These are phyloP conservation scores for Leucoptera coffeella DNA, from an alignment of 2,888 invertebrate genomes.

Conservation along the genomic window DNA sequence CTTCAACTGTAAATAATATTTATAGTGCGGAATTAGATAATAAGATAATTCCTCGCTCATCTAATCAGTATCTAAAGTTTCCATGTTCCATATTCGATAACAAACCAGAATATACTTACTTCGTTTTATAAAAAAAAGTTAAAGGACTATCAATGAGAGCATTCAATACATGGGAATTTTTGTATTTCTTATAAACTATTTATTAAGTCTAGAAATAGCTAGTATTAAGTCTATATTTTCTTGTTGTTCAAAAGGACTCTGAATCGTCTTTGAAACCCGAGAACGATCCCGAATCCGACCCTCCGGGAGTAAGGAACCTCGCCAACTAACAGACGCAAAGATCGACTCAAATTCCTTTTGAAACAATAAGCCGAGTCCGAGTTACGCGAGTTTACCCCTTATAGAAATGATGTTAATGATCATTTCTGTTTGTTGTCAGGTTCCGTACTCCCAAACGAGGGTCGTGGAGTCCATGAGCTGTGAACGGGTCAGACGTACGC, in stretches of 20 bases:
- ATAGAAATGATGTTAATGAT: conserved; percentile 47
- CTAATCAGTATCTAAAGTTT: no score
- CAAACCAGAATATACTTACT: no score
- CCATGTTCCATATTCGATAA: no score
- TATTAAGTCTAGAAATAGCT: no score
- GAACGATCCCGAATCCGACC: conserved; percentile 14
- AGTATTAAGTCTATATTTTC: conserved; percentile 2
- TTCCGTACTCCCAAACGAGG: conserved; percentile 47
- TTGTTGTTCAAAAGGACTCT: conserved; percentile 53
- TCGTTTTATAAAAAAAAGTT: no score
- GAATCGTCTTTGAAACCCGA: conserved; percentile 45
- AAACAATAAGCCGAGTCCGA: conserved; percentile 15
- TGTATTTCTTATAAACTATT: conserved; percentile 8
- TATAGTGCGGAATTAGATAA: no score
- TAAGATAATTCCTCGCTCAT: no score
- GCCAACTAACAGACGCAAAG: conserved; percentile 51
- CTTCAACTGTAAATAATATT: no score
- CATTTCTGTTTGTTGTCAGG: conserved; percentile 57
- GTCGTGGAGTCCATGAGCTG: conserved; percentile 11
- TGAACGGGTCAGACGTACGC: conserved; percentile 8
- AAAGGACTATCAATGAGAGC: no score
- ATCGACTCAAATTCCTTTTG: conserved; percentile 53
- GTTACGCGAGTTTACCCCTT: conserved; percentile 10
- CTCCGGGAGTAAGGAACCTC: conserved; percentile 44
- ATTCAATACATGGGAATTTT: no score